phyloP scores from a whole-genome alignment of 2,797 vertebrate genomes.

The Microhierax caerulescens region DNA sequence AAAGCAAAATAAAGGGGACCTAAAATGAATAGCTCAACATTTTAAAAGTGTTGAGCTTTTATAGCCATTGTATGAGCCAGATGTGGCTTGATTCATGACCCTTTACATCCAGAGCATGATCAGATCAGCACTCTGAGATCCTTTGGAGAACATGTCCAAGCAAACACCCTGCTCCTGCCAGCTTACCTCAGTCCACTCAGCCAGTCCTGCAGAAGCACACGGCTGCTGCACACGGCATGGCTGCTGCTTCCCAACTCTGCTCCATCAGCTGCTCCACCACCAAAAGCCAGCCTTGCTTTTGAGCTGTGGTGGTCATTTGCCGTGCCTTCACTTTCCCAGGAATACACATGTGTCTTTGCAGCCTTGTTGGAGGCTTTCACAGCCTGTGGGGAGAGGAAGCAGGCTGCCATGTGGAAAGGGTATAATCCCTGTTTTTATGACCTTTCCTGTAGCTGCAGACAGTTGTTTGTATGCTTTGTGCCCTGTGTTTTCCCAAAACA shows the following conservation, averaged over 20 bases:
- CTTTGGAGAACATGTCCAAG: neutral
- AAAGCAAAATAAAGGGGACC: neutral
- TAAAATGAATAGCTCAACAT: neutral
- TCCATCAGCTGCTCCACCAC: neutral
- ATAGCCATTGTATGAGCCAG: neutral
- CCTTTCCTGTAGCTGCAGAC: constrained; percentile 4
- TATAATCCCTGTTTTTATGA: neutral
- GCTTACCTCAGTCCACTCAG: neutral
- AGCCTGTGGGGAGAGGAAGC: neutral
- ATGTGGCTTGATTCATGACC: neutral
- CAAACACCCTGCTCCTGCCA: neutral
- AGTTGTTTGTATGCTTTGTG: neutral
- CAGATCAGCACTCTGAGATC: neutral
- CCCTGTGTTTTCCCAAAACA: neutral
- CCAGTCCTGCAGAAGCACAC: too few species aligned
- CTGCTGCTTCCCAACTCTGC: neutral
- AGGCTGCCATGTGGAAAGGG: neutral
- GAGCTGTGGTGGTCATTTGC: neutral
- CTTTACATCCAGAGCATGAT: neutral
- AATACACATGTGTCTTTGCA: neutral
- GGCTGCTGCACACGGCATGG: fast-evolving
- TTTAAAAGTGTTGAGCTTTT: neutral
- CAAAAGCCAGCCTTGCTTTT: neutral
- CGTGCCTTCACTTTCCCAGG: neutral
- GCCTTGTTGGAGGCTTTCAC: neutral